Evolutionary conservation across 2,888 invertebrate species (phyloP), one percentile per base, ranked within the genome.

Genomic region (Heterodera filipjevi): DNA sequence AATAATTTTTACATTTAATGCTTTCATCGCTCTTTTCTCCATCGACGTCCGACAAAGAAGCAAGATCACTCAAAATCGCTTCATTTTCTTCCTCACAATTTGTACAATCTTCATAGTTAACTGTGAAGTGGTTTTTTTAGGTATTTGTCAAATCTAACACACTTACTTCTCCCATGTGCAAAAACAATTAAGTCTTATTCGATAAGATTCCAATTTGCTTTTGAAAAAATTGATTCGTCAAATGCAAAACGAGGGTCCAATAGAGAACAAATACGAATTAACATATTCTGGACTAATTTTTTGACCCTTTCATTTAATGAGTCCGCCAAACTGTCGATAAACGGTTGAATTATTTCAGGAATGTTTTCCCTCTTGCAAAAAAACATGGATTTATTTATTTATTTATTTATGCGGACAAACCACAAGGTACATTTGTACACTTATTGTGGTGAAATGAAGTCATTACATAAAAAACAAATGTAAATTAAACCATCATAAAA

Each of bases 191-290:
- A 30, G 30, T 72, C 72, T 30, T 72, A 3, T 39, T 72, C 72
- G 30, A 72, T 33, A 39, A 72, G 49, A 33, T 16, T 30, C 72
- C 72, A 72, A 33, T 66, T 35, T 19, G 39, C 30, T 30, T 39
- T 72, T 53, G 72, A 71, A 68, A 68, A 68, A 35, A 68, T 71
- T 30, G 33, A 16, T 71, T 71, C 71, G 22, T 30, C 30, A 71
- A 33, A 71, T 10, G 71, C 71, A 71, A 35, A 72, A n/a, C 72
- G 72, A 14, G 35, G 39, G 35, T 72, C 72, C 32, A 72, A 3
- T 16, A 72, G 59, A 72, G 72, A 27, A 35, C 39, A 53, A 72
- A 72, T 35, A 30, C 35, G 35, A 72, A 33, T 19, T 19, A 72
- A 72, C 19, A 27, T 39, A 27, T 72, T 72, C 32, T 30, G 16